These are phyloP conservation scores for Hymenopus coronatus DNA, from an alignment of 2,888 invertebrate species.

Conservation along the genomic window DNA sequence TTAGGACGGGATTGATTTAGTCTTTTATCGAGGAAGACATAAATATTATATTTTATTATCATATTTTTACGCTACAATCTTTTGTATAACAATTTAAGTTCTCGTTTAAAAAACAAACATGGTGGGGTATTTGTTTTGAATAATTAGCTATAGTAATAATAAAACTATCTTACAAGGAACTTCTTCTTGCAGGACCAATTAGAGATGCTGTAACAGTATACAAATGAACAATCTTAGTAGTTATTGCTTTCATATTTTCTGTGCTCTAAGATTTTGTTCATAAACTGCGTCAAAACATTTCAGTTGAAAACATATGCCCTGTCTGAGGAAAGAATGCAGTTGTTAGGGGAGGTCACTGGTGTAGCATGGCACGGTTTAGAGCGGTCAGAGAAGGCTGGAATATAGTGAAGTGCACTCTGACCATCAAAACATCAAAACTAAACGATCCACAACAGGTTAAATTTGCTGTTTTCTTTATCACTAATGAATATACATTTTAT, in stretches of 20 bases:
- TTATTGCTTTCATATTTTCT: background rate
- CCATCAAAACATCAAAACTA: no score
- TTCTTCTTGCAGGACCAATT: background rate
- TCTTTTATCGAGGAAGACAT: constrained; percentile 1
- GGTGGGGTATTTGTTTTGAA: background rate
- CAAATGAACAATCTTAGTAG: background rate
- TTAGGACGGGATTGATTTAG: background rate
- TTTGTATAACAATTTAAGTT: background rate
- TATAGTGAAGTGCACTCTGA: no score
- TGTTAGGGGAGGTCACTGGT: no score
- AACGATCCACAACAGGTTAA: no score
- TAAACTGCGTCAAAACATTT: no score
- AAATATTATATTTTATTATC: constrained; percentile 4
- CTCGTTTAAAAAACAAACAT: background rate
- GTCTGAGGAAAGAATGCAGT: no score
- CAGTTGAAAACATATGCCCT: no score
- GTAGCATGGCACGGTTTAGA: no score
- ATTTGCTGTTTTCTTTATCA: no score
- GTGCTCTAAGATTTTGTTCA: background rate
- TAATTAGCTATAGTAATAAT: background rate
- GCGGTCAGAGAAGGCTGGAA: no score
- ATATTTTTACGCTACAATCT: background rate
- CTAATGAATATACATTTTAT: no score
- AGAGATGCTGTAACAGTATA: background rate
- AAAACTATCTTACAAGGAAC: background rate